Base-by-base conservation (phyloP, 2,113 vertebrate genomes). In the Brevimyrus niger region DNA sequence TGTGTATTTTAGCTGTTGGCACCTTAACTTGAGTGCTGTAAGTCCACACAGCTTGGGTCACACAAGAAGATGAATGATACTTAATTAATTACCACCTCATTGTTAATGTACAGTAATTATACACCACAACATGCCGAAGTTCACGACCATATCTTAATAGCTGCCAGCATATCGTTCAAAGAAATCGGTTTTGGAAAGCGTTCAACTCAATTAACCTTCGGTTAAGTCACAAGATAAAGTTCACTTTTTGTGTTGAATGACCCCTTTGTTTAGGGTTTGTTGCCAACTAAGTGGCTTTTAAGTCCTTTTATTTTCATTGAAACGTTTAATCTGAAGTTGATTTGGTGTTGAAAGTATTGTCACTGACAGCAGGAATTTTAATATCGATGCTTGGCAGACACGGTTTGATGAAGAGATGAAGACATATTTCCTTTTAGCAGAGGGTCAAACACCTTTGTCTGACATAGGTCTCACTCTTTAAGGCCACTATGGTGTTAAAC, bases 231-330 rank as follows among this genome's bases (percentile, higher is more conserved):
- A 35, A 83, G 88, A 31, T 88, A 53, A 88, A 80, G 69, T 89
- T 89, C 88, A 89, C n/a, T 42, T 80, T 76, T 53, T 88, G 31
- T 89, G 73, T 82, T 89, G 48, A 89, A 19, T 53, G 83, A 92
- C 91, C 90, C 83, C 90, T 89, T 73, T 50, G 47, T 90, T 94
- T 85, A 38, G 86, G 94, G 55, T 96, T 96, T 96, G 93, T 92
- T 94, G 1, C 91, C 46, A 35, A n/a, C 46, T 76, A 76, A 76
- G 35, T 76, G 1, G 35, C 31, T 76, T 76, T 76, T 38, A 76
- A 13, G 73, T 42, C 15, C 15, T 19, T 80, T 80, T 80, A 35
- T 35, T 76, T 19, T 4, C 73, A 42, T 80, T 42, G 69, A 31
- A 76, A 76, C n/a, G 15, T 13, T 76, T 38, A 76, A 13, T 31